phyloP scores from a whole-genome alignment of 2,797 vertebrate genomes.

The Microtus agrestis region DNA sequence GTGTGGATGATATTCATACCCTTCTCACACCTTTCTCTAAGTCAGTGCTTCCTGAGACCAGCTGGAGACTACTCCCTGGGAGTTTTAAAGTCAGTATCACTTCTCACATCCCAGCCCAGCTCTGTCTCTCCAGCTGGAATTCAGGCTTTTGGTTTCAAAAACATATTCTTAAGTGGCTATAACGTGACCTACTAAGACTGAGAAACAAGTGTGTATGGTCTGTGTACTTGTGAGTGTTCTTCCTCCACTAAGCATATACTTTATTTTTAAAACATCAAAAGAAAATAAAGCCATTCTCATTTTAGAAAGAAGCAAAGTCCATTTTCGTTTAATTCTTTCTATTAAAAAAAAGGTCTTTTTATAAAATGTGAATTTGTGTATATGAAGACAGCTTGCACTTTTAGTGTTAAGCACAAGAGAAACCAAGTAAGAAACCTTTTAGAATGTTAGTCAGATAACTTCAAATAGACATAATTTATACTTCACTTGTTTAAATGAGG shows the following conservation, averaged over 20 bases:
- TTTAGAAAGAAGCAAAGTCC: not conserved
- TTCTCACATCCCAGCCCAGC: not conserved
- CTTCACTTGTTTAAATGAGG: slow-evolving; percentile 54
- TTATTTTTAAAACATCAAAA: slow-evolving; percentile 28
- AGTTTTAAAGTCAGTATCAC: not conserved
- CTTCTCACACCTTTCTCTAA: not conserved
- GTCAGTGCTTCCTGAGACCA: not conserved
- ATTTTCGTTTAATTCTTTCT: not conserved
- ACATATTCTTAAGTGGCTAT: not conserved
- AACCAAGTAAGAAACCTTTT: slow-evolving; percentile 31
- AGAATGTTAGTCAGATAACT: not conserved
- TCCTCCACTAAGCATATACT: not conserved
- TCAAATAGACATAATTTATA: slow-evolving; percentile 16
- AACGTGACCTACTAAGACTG: not conserved
- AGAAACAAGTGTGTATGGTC: not conserved
- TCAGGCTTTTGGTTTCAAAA: not conserved
- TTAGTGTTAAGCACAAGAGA: not conserved
- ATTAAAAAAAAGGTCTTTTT: not conserved
- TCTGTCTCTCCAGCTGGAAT: not conserved
- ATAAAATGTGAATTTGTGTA: not conserved
- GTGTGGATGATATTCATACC: not conserved
- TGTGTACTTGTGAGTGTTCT: not conserved
- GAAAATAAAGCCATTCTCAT: not conserved
- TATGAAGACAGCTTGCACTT: not conserved
- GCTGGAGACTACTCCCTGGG: not conserved